phyloP scores from a whole-genome alignment of 2,797 vertebrate genomes.

The Knipowitschia caucasica region DNA sequence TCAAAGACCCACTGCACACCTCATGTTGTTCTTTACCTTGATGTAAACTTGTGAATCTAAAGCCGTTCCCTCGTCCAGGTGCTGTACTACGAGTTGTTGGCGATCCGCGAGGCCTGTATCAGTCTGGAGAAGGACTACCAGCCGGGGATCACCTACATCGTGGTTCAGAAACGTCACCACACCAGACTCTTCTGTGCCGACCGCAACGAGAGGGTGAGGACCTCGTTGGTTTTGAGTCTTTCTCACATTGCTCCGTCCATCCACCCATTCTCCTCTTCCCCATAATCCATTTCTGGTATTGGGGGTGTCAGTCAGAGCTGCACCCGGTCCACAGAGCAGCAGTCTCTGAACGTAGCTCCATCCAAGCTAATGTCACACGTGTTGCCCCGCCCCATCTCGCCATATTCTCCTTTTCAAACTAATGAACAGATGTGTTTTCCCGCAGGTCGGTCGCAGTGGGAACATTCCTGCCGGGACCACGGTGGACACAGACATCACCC shows the following conservation, averaged over 20 bases:
- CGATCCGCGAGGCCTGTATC: conserved; percentile 96
- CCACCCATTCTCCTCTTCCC: too few relatives aligned
- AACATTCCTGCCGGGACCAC: conserved; percentile 98
- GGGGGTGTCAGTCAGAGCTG: too few relatives aligned
- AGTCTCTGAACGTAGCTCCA: too few relatives aligned
- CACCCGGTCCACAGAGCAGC: too few relatives aligned
- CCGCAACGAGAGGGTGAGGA: conserved; percentile 90
- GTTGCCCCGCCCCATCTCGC: too few relatives aligned
- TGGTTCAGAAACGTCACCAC: conserved; percentile 96
- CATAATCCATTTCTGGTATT: too few relatives aligned
- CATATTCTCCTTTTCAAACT: neutral
- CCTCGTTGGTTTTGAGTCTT: too few relatives aligned
- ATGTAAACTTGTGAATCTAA: neutral
- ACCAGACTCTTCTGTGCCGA: conserved; percentile 95
- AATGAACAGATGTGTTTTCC: neutral
- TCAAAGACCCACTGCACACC: too few relatives aligned
- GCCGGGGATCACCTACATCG: conserved; percentile 96
- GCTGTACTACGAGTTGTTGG: conserved; percentile 94
- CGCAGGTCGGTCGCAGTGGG: conserved; percentile 93
- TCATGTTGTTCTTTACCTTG: too few relatives aligned
- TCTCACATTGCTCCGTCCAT: too few relatives aligned
- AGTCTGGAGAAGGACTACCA: conserved; percentile 96
- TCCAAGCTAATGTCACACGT: too few relatives aligned
- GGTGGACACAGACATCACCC: conserved; percentile 96
- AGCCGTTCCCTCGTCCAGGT: conserved; percentile 70